Evolutionary conservation across 2,113 vertebrate species (phyloP).

Genomic region (Daubentonia madagascariensis): DNA sequence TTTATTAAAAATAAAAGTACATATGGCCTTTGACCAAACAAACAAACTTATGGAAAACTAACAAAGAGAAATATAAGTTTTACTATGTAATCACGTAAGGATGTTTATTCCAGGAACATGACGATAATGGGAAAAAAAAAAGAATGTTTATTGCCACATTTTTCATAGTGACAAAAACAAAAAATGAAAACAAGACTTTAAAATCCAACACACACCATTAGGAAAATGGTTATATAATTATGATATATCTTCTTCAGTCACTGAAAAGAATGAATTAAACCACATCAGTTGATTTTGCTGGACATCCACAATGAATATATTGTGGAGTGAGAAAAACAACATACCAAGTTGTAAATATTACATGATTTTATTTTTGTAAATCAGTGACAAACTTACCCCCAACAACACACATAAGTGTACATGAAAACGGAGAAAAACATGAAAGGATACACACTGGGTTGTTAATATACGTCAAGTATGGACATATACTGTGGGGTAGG

Average conservation of each 20-base stretch:
- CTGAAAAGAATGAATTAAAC: neutral
- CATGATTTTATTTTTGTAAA: neutral
- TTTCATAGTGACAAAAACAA: neutral
- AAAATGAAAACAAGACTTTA: neutral
- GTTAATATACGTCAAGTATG: neutral
- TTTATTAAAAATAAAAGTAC: neutral
- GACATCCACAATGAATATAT: neutral
- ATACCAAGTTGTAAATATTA: neutral
- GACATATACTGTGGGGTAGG: neutral
- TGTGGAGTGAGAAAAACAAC: neutral
- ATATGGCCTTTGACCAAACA: neutral
- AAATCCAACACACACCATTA: neutral
- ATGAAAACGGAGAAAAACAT: neutral
- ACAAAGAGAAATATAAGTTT: neutral
- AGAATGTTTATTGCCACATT: neutral
- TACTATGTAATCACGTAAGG: neutral
- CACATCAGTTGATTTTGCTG: neutral
- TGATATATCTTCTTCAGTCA: neutral
- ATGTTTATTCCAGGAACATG: neutral
- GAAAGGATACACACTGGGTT: neutral
- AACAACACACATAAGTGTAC: neutral
- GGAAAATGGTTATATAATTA: neutral
- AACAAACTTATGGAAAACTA: neutral
- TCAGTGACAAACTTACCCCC: neutral
- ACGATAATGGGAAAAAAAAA: neutral